Evolutionary conservation across 2,797 vertebrate genomes (phyloP).

Genomic region (Aselliscus stoliczkanus): DNA sequence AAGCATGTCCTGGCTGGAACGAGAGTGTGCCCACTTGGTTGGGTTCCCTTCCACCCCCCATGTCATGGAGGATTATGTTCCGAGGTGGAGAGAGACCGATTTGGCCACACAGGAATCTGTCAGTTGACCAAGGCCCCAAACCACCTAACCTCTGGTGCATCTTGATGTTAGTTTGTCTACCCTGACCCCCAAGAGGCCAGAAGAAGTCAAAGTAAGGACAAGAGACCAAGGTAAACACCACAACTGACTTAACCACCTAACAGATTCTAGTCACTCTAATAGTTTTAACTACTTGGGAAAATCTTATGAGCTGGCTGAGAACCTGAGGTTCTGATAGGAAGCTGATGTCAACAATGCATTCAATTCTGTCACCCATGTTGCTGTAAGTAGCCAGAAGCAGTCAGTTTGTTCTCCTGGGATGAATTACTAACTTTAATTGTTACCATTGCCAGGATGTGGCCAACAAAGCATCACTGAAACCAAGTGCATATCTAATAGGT

Average conservation of each 20-base stretch:
- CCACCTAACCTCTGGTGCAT: neutral
- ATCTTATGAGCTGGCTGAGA: neutral
- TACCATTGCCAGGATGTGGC: neutral
- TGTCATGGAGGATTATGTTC: neutral
- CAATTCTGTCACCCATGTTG: neutral
- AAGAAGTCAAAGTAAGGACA: constrained; percentile 20
- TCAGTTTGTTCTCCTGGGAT: neutral
- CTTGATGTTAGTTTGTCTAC: constrained; percentile 3
- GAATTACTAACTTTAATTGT: neutral
- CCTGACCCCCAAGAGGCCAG: neutral
- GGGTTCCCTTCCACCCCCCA: neutral
- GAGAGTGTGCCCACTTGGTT: neutral
- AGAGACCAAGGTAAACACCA: neutral
- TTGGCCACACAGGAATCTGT: neutral
- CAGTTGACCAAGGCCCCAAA: neutral
- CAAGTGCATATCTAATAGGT: neutral
- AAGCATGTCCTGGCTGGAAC: neutral
- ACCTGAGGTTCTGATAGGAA: neutral
- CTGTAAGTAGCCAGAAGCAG: neutral
- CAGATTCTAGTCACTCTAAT: neutral
- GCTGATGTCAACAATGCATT: neutral
- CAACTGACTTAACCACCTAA: neutral
- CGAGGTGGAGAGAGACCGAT: neutral
- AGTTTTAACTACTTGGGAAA: neutral
- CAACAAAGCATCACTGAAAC: neutral